Base-by-base conservation (phyloP, 2,797 vertebrate genomes). In the Dicrostonyx torquatus region DNA sequence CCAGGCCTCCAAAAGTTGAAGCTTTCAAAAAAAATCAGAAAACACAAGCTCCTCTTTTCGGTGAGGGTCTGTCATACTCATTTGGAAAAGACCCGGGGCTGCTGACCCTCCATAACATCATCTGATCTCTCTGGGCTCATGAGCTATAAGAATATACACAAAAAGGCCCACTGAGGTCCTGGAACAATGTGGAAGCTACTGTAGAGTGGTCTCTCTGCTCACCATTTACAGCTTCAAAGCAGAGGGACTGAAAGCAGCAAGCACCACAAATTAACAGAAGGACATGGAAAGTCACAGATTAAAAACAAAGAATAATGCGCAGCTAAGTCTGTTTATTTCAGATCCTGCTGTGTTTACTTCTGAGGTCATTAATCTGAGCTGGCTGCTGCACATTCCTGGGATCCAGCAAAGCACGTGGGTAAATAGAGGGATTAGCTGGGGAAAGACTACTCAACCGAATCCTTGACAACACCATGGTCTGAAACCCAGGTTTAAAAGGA, bases 321-420 rank as follows among this genome's bases (percentile, higher is more conserved):
- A 43, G 34, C 31, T 85, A 37, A 94, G 40, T 95, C 83, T 93
- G 87, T 88, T 72, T 5, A 78, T 91, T 89, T 94, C 92, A 62
- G 66, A 89, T 89, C 82, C 11, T 62, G 48, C 84, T 66, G 50
- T 40, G 31, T 87, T 66, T 94, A 80, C 53, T 85, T 88, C 68
- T 75, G 45, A 93, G 53, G 29, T 48, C 68, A 85, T 85, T 62
- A 82, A 90, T 84, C 18, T 10, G 22, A 82, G 73, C 9, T 26
- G 4, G 20, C 50, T 62, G 62, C 40, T 68, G 48, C 50, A 45
- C 31, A 55, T 73, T 75, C 70, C 50, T 43, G 18, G 26, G 68
- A 82, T 8, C 58, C 40, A 73, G 86, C 3, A 43, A 18, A 77
- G 31, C 80, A 18, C 64, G 31, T 4, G 24, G 10, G n/a, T 34